Base-by-base conservation (phyloP, 1,140 invertebrate species). In the Dufourea novaeangliae region DNA sequence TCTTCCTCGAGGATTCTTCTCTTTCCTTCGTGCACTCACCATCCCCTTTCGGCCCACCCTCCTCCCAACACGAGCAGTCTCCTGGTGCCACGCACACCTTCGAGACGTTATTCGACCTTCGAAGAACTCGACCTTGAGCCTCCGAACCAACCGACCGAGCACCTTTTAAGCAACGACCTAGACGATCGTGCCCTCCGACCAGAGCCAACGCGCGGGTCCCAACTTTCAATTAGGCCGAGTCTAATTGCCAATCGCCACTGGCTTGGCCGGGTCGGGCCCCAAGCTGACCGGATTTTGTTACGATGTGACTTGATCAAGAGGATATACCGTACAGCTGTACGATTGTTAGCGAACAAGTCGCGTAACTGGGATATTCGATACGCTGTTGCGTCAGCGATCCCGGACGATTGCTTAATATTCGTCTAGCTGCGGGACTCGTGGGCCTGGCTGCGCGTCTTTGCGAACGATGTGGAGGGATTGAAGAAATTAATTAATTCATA, bases 111-210 rank as follows among this genome's bases (percentile, higher is more conserved):
- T 71, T 54, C 69, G 77, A 82, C 80, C 80, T 83, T 82, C 64
- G 29, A 56, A 79, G 80, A 83, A 71, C 72, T 69, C 75, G 82
- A 66, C 82, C 82, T 83, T 83, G 80, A 70, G 77, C 29, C 66
- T 17, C 46, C 46, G 54, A 22, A 39, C 59, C 37, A 32, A 20
- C 73, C 46, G 54, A 57, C 17, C 54, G 27, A 25, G 59, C 64
- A 44, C 27, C 50, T 78, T 27, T n/a, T 25, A n/a, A 27, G 20
- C 56, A 44, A 14, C 37, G 52, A 80, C 54, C 39, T 41, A 50
- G 66, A 70, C 39, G 50, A 76, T 71, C 56, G 70, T 77, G 57
- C 52, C 50, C 37, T 56, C 25, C 20, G 41, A 41, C 34, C 1
- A 71, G 44, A 37, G 14, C 37, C 34, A 4, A 44, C 63, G 54